Conservation (phyloP, 37 sponge, comb jelly and placozoan species). For the Agelas oroides region DNA sequence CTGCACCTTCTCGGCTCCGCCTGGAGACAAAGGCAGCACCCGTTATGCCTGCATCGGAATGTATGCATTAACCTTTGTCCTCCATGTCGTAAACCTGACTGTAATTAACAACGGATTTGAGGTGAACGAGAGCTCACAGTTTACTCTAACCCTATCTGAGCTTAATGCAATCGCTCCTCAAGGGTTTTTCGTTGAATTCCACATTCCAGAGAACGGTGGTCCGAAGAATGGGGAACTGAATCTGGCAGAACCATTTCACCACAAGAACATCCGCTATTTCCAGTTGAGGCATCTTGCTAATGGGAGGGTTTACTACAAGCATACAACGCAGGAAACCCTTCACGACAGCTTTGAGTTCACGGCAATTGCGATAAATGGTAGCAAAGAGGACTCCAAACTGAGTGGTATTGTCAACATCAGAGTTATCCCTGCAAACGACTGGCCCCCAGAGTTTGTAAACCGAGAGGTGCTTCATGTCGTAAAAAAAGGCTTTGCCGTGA, state of each 20-base stretch:
- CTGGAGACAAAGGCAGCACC: too few species aligned
- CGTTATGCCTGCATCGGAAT: background rate
- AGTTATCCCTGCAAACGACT: constrained; percentile 52
- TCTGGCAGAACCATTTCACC: background rate
- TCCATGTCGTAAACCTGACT: constrained; percentile 28
- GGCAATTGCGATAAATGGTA: background rate
- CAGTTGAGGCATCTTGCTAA: background rate
- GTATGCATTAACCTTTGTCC: background rate
- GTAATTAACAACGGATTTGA: constrained; percentile 35
- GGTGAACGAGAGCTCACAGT: constrained; percentile 15
- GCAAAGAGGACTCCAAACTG: too few species aligned
- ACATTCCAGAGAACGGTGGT: background rate
- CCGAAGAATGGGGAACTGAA: constrained; percentile 18
- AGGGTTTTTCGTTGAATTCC: constrained; percentile 25
- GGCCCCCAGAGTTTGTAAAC: constrained; percentile 12
- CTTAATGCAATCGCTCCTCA: constrained; percentile 40
- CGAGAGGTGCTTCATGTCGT: background rate
- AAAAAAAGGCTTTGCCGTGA: constrained; percentile 7
- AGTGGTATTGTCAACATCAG: constrained; percentile 41
- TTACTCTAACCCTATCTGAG: constrained; percentile 27
- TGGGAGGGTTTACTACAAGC: constrained; percentile 31
- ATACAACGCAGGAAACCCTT: background rate
- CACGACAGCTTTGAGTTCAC: constrained; percentile 49
- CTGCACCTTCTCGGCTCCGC: background rate
- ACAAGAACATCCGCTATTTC: too few species aligned